A percentile compares a stretch with the other conserved stretches of the same genome.
These are phyloP conservation scores for Kradibia gibbosae DNA, from an alignment of 1,140 invertebrate species.

Conservation along the genomic window DNA sequence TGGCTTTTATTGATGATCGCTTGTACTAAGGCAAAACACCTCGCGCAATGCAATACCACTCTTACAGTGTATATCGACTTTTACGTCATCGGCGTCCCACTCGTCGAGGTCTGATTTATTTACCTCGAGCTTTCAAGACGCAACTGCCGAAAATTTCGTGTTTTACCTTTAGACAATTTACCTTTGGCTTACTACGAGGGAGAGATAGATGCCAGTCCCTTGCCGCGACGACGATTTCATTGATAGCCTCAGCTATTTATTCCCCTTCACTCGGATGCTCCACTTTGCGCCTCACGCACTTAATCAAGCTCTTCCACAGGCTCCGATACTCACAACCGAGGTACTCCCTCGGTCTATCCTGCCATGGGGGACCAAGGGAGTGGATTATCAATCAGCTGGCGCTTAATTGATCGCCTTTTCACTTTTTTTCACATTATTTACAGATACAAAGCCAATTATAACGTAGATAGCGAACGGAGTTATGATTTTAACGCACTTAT, in stretches of 20 bases:
- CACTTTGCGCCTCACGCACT: not conserved
- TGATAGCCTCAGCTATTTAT: not conserved
- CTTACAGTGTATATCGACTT: slow-evolving; percentile 5
- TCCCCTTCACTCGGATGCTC: not conserved
- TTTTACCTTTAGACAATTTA: too few species aligned
- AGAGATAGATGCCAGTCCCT: too few species aligned
- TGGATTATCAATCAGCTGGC: not conserved
- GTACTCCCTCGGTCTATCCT: not conserved
- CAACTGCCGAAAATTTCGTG: not conserved
- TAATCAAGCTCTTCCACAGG: slow-evolving; percentile 5
- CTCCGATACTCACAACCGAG: not conserved
- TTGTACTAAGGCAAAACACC: not conserved
- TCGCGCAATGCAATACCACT: not conserved
- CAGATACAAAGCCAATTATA: not conserved
- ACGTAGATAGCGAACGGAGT: not conserved
- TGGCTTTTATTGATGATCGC: not conserved
- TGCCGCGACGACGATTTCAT: not conserved
- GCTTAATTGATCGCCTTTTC: slow-evolving; percentile 6
- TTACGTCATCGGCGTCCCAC: not conserved
- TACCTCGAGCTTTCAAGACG: not conserved
- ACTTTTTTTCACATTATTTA: not conserved
- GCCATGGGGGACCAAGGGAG: not conserved
- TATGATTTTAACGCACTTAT: slow-evolving; percentile 12
- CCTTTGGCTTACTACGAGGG: too few species aligned
- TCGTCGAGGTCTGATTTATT: not conserved